These are phyloP conservation scores for Thecocarcelia acutangulata DNA, from an alignment of 2,888 invertebrate species.

Conservation along the genomic window DNA sequence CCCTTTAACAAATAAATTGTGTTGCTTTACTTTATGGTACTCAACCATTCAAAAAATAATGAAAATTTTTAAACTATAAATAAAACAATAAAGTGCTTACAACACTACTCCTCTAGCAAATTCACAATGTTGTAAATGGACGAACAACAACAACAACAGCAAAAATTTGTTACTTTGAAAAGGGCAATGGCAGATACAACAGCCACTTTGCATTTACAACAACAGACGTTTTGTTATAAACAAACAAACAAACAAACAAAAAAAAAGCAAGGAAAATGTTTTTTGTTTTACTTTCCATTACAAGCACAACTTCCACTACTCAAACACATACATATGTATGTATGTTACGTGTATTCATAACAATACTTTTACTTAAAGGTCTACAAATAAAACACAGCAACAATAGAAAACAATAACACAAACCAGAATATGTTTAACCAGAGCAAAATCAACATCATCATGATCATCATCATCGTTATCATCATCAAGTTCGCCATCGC, in stretches of 20 bases:
- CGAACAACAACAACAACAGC: background rate
- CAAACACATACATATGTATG: too few relatives aligned
- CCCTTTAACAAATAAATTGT: too few relatives aligned
- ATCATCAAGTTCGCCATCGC: conserved; percentile 11
- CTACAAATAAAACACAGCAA: conserved; percentile 15
- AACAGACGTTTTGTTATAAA: background rate
- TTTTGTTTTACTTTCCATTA: background rate
- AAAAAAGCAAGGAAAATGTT: background rate
- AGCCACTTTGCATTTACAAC: background rate
- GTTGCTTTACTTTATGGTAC: too few relatives aligned
- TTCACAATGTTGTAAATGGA: background rate
- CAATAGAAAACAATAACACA: background rate
- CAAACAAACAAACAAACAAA: too few relatives aligned
- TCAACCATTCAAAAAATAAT: too few relatives aligned
- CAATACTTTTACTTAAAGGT: conserved; percentile 51
- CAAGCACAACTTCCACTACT: background rate
- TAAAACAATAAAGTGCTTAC: conserved; percentile 7
- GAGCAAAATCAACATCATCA: background rate
- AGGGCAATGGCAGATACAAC: conserved; percentile 1
- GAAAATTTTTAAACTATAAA: background rate
- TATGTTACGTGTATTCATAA: conserved; percentile 10
- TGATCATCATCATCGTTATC: background rate
- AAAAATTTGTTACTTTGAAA: conserved; percentile 15
- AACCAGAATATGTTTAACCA: background rate
- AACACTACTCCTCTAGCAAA: conserved; percentile 7